Evolutionary conservation across 2,797 vertebrate genomes (phyloP), one percentile per base, ranked within the genome.

Genomic region (Phyllotis vaccarum): DNA sequence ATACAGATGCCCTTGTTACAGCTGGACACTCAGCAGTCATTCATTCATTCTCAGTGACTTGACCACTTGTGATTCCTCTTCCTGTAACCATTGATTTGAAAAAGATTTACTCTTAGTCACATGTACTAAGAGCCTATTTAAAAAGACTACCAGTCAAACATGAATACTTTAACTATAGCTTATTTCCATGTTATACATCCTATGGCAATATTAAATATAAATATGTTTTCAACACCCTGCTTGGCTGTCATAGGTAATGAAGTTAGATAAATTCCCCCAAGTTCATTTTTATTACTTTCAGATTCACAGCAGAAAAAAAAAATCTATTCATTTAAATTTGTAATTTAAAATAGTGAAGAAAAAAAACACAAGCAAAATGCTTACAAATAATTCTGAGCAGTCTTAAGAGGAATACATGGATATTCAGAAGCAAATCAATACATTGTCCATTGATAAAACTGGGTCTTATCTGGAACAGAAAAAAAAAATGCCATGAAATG

Each of bases 241-340:
- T 91, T 89, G 10, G 12, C 14, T n/a, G 8, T 68, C 29, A 40
- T 12, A 27, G 14, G 6, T 86, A 96, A 95, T 92, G 49, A 95
- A 62, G 72, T 93, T 76, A 79, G 22, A 85, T 49, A 74, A 60
- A 92, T 43, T 24, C 1, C 1, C 80, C 31, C 31, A 74, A 93
- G 29, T 66, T 85, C 13, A 54, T 68, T 74, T 96, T 95, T 83
- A 60, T 92, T 94, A 78, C 52, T 87, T 95, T 91, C 40, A 94
- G 22, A 68, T 70, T 89, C 95, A 86, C 6, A n/a, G 9, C 46
- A 82, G 21, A 72, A 22, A 70, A 76, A 75, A 56, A 83, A 66
- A 34, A 34, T 9, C 24, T 64, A 29, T 66, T 85, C 66, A 46
- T 22, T 96, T 78, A 56, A 93, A 94, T 70, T 83, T 90, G 34